phyloP scores from a whole-genome alignment of 2,113 vertebrate species.

The Myotis brandtii region DNA sequence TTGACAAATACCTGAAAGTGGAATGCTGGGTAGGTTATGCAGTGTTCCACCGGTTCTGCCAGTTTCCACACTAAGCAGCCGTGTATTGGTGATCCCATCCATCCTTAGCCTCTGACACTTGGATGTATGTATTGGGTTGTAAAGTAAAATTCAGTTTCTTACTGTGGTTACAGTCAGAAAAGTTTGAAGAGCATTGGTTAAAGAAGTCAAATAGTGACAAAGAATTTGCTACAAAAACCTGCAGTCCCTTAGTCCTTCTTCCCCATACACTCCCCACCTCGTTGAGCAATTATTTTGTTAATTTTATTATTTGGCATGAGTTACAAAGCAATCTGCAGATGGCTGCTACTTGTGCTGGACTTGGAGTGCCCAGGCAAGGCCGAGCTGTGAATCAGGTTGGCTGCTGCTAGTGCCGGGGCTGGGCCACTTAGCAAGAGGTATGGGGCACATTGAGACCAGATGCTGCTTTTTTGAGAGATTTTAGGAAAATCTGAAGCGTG shows the following conservation, averaged over 20 bases:
- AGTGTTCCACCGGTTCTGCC: not conserved
- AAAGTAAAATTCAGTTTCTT: not conserved
- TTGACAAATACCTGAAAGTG: not conserved
- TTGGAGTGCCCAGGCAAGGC: not conserved
- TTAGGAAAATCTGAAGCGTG: not conserved
- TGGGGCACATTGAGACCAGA: not conserved
- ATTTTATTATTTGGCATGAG: not conserved
- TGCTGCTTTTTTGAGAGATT: not conserved
- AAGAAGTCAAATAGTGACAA: not conserved
- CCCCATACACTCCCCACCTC: too few species aligned
- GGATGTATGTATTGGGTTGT: not conserved
- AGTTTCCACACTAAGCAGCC: not conserved
- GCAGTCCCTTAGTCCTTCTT: not conserved
- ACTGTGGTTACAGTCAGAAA: conserved; percentile 7
- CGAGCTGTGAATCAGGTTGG: not conserved
- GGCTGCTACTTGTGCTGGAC: not conserved
- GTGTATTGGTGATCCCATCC: not conserved
- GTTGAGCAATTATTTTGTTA: not conserved
- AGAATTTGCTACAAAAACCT: not conserved
- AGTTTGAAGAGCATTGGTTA: not conserved
- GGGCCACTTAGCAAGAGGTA: not conserved
- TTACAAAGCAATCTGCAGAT: not conserved
- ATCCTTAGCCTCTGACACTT: not conserved
- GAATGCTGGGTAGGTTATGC: not conserved
- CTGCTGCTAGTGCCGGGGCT: not conserved